Base-by-base conservation (phyloP, 2,113 vertebrate species). In the Gorsachius goisagi region DNA sequence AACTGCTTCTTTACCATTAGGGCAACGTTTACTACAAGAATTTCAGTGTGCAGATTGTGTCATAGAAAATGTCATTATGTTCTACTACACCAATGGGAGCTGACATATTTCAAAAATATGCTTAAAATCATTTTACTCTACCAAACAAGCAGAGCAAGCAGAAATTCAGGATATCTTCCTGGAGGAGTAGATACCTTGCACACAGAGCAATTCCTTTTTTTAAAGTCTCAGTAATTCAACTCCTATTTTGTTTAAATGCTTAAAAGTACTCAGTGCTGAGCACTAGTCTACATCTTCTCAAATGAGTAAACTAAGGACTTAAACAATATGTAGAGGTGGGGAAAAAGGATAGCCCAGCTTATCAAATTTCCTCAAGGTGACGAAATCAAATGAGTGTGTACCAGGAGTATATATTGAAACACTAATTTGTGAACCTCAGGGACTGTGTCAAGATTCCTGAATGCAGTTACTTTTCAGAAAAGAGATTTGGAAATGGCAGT, bases 101-200 rank as follows among this genome's bases (percentile, higher is more conserved):
- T 84, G 88, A 82, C 92, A 41, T 5, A 55, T 91, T 94, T 91
- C 75, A 92, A 91, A 96, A 97, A 66, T 56, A 73, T 33, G 44
- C 41, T 88, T 77, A 9, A 72, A 95, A 78, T 67, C 59, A 50
- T 85, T 73, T 80, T 73, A 50, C 73, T 69, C 62, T 44, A 53
- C 20, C 45, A 50, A 86, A 83, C 37, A 78, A 14, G 26, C 78
- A 72, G 55, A 91, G 59, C 22, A 23, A 75, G 68, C 90, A 81
- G 64, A 82, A 94, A 96, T 9, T 56, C 49, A 69, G 73, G 76
- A 66, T 63, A 19, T 47, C 53, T 80, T 88, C 52, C 5, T 18
- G 41, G 53, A 86, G 32, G 11, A 66, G n/a, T 12, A 56, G 37
- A 20, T 6, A 49, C 9, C 52, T 66, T 50, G 39, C 44, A 69